Percentiles rank a stretch among this genome's conserved stretches.
Evolutionary conservation across 2,113 vertebrate genomes (phyloP).

Genomic region (human (Homo sapiens)): DNA sequence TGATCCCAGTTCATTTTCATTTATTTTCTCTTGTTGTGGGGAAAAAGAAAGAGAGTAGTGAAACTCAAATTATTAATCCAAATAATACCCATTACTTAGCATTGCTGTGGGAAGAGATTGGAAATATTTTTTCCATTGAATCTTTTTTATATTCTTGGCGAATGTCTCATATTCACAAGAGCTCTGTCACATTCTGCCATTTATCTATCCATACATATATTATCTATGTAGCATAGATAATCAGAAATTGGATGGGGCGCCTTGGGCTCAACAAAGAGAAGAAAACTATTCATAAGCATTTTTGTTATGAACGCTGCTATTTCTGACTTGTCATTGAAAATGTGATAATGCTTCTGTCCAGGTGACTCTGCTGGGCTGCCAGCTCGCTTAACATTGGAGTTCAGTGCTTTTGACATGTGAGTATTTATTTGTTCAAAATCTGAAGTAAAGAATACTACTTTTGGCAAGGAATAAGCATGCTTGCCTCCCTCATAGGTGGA

Average conservation of each 20-base stretch:
- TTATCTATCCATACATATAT: neutral
- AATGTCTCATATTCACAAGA: neutral
- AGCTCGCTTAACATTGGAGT: conserved; percentile 95
- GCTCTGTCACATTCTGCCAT: neutral
- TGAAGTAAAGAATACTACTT: neutral
- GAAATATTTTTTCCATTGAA: neutral
- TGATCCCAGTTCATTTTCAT: neutral
- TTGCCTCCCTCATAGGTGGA: neutral
- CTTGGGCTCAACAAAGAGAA: neutral
- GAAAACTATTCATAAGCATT: neutral
- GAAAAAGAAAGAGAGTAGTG: neutral
- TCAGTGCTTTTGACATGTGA: conserved; percentile 97
- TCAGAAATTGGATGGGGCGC: neutral
- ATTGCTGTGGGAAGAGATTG: neutral
- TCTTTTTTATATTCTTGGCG: neutral
- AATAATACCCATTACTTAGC: neutral
- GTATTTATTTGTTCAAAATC: conserved; percentile 74
- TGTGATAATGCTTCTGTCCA: conserved; percentile 79
- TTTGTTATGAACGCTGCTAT: neutral
- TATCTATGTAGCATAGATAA: neutral
- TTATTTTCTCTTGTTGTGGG: neutral
- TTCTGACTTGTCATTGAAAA: neutral
- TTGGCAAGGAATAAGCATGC: neutral
- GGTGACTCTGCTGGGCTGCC: conserved; percentile 95
- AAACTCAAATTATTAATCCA: neutral